Evolutionary conservation across 2,113 vertebrate genomes (phyloP), one percentile per base, ranked within the genome.

Genomic region (Catagonus wagneri): DNA sequence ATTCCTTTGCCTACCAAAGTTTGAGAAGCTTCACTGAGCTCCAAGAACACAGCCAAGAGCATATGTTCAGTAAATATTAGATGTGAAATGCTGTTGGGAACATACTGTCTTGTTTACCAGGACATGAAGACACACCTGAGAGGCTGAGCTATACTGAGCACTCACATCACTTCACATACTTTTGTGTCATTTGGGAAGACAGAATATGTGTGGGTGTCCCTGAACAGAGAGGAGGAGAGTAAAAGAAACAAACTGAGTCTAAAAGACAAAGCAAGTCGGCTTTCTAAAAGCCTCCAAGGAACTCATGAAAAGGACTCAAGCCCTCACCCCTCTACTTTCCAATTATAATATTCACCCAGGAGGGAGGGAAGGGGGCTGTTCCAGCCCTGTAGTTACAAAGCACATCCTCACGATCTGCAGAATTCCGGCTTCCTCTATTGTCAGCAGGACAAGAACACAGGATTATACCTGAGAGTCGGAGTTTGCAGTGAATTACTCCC

Each of bases 361-460:
- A 72, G 9, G 56, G 61, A 61, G 68, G 27, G 29, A 83, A 84
- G 81, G 61, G 66, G 39, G 76, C 84, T 78, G 66, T 36, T 66
- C 65, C 68, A 87, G 72, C 39, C 60, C 90, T 89, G 76, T 54
- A 79, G 95, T 83, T 89, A 89, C 11, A 17, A 93, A 66, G 83
- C 44, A 69, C 66, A 89, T 94, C 94, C 78, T 95, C 95, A 75
- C 2, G 0, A 87, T 74, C 71, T 81, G 17, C 23, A 94, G 81
- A 93, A 74, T 34, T 61, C 72, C 52, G 76, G 72, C 74, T 89
- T 93, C 93, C 90, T 93, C 50, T 86, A 78, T 72, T 89, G 68
- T 89, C 91, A 97, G 95, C 96, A 92, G 95, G 91, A 91, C 34
- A 75, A 68, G 95, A 95, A 97, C 92, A 93, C 34, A 79, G 76